These are phyloP conservation scores for Poeciliopsis retropinna DNA, from an alignment of 2,113 vertebrate species.

Conservation along the genomic window DNA sequence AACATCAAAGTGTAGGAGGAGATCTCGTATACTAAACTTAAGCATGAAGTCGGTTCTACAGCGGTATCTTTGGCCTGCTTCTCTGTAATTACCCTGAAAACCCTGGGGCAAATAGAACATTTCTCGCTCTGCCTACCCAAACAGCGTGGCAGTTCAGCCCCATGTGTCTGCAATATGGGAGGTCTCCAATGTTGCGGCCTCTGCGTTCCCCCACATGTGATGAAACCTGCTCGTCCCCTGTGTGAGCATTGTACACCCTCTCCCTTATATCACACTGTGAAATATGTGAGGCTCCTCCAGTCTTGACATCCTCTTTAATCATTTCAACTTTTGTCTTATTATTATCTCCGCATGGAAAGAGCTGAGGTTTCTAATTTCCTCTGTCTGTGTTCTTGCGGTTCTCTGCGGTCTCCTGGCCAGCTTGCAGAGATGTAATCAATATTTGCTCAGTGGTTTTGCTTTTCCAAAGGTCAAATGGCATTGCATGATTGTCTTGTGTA, in stretches of 20 bases:
- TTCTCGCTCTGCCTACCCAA: constrained; percentile 28
- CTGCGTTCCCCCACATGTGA: constrained; percentile 42
- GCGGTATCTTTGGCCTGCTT: constrained; percentile 44
- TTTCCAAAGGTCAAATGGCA: constrained; percentile 57
- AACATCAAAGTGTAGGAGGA: constrained; percentile 38
- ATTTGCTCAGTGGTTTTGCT: constrained; percentile 51
- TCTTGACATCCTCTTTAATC: constrained; percentile 48
- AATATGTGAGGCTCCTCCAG: constrained; percentile 1
- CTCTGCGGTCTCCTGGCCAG: not conserved
- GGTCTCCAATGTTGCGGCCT: constrained; percentile 62
- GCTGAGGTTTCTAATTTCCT: constrained; percentile 11
- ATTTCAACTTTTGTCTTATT: constrained; percentile 38
- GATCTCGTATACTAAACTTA: constrained; percentile 23
- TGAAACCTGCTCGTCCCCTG: constrained; percentile 34
- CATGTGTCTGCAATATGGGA: constrained; percentile 73
- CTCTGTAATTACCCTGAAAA: constrained; percentile 76
- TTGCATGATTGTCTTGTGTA: constrained; percentile 56
- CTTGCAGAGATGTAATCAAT: constrained; percentile 48
- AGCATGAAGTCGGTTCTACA: constrained; percentile 46
- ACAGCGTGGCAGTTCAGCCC: constrained; percentile 31
- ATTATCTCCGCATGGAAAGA: constrained; percentile 16
- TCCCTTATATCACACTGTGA: constrained; percentile 22
- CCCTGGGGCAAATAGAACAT: constrained; percentile 63
- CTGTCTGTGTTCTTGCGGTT: constrained; percentile 1
- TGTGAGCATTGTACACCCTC: constrained; percentile 16